Evolutionary conservation across 2,888 invertebrate genomes (phyloP).

Genomic region (Drosophila buzzatii): DNA sequence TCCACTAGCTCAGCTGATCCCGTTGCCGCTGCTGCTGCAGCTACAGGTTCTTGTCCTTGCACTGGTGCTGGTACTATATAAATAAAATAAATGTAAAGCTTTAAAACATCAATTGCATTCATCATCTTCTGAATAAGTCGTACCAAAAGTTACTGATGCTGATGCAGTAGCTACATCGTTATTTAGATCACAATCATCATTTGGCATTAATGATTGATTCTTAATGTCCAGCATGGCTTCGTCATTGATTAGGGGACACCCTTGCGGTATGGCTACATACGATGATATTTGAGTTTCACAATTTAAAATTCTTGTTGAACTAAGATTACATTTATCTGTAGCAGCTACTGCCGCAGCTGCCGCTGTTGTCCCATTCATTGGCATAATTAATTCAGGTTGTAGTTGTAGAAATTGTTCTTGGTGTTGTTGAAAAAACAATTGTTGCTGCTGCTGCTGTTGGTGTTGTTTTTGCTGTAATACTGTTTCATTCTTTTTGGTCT

Average conservation of each 20-base stretch:
- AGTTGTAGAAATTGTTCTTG: constrained; percentile 52
- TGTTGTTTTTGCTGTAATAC: constrained; percentile 30
- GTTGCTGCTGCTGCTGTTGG: constrained; percentile 36
- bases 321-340: background rate
- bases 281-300: constrained; percentile 28
- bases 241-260: constrained; percentile 19
- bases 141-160: constrained; percentile 35
- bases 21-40: background rate
- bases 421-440: constrained; percentile 57
- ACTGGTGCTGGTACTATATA: background rate
- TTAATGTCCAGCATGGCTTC: constrained; percentile 4
- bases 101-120: background rate
- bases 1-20: constrained; percentile 16
- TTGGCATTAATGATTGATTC: constrained; percentile 27
- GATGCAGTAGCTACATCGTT: constrained; percentile 18
- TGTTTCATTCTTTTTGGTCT: constrained; percentile 29
- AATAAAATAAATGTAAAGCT: background rate
- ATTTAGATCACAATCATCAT: constrained; percentile 36
- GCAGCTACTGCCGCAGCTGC: background rate
- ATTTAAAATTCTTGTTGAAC: constrained; percentile 13
- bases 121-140: constrained; percentile 4
- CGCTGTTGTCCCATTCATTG: constrained; percentile 14
- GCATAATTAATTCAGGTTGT: constrained; percentile 39
- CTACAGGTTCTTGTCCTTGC: background rate
- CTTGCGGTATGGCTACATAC: constrained; percentile 14